Evolutionary conservation across 1,140 invertebrate species (phyloP), one percentile per base, ranked within the genome.

Genomic region (Streblospio benedicti): DNA sequence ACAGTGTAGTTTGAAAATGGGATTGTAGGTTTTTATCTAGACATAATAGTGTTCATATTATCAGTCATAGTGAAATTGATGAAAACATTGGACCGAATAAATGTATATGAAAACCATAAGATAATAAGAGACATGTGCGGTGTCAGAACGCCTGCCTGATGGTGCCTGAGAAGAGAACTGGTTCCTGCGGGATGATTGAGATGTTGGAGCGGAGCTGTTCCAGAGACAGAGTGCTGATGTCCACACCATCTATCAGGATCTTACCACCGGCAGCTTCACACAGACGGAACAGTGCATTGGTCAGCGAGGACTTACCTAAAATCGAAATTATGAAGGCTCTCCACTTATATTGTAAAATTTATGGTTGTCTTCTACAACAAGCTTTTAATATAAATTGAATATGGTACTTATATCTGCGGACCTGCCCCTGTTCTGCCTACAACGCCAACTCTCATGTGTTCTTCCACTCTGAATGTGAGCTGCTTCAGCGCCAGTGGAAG

Each of bases 101-200:
- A 27, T 80, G 69, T 59, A 61, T 62, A 4, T 77, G 59, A 52
- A 75, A 65, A 31, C 69, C 68, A 27, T 59, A 33, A 33, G 52
- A 49, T 4, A 61, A 51, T 32, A 66, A 64, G 32, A 52, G 33
- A 9, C 9, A 49, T 49, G 47, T 49, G 23, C 12, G 9, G 9
- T 12, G 18, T 18, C n/a, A 18, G 18, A 41, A 41, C 5, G 16
- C 20, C 1, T 23, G 47, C 55, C 55, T 47, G 16, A 57, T 23
- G 12, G 55, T 57, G 4, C 55, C 55, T 20, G 23, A 18, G 16
- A 45, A 57, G 2, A 57, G 55, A 1, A 43, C 16, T 3, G 55
- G 55, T 3, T 57, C 88, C 76, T 93, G 91, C 0, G 91, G 91
- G 63, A 94, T 93, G 64, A 93, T 92, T n/a, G 87, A 87, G 32